These are phyloP conservation scores for Phrixothrix hirtus DNA, from an alignment of 2,888 invertebrate genomes.

Conservation along the genomic window DNA sequence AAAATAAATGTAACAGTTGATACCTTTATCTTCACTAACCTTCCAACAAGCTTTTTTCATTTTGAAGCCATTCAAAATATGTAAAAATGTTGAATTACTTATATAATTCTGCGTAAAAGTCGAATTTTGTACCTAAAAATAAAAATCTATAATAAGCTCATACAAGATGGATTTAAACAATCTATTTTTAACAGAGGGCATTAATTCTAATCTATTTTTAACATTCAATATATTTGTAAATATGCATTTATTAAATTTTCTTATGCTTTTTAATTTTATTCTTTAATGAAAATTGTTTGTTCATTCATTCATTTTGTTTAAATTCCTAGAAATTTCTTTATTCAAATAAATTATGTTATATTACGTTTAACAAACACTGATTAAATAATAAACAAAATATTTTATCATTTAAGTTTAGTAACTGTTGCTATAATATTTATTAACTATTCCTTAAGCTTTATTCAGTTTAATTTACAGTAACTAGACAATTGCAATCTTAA, in stretches of 20 bases:
- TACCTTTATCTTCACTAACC: constrained; percentile 56
- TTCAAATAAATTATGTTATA: no score
- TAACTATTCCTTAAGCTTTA: no score
- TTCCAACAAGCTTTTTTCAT: constrained; percentile 55
- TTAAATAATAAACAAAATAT: no score
- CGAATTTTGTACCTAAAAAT: not conserved
- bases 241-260: no score
- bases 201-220: no score
- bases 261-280: not conserved
- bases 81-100: not conserved
- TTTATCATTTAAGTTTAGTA: no score
- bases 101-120: not conserved
- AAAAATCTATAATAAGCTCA: not conserved
- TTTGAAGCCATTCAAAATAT: not conserved
- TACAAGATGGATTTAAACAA: not conserved
- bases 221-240: no score
- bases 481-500: no score
- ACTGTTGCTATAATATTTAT: no score
- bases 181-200: not conserved
- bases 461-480: no score
- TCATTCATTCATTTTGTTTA: constrained; percentile 30
- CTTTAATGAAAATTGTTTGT: not conserved
- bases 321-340: no score
- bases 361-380: no score
- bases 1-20: constrained; percentile 6